phyloP scores from a whole-genome alignment of 2,888 invertebrate genomes.

The Drosophila seclusa region DNA sequence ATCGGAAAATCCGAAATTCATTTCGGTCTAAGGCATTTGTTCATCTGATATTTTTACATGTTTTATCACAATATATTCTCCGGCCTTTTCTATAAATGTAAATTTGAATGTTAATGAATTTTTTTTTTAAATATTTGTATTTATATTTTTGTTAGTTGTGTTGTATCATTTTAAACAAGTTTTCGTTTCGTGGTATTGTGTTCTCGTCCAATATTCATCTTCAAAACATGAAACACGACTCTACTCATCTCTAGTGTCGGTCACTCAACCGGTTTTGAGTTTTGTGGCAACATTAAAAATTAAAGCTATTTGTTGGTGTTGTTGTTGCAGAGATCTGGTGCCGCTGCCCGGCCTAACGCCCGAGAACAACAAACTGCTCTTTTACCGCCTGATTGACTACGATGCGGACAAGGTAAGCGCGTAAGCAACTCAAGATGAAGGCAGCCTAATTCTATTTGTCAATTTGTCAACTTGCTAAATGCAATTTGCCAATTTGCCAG shows the following conservation, averaged over 20 bases:
- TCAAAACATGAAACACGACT: background rate
- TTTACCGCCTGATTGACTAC: conserved; percentile 88
- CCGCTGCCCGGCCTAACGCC: conserved; percentile 89
- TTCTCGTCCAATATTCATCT: background rate
- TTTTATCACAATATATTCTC: background rate
- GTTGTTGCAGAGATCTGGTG: conserved; percentile 87
- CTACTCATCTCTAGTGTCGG: conserved; percentile 9
- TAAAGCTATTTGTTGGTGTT: conserved; percentile 13
- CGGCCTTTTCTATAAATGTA: background rate
- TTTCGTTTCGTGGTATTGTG: background rate
- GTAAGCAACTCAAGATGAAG: background rate
- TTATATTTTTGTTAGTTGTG: background rate
- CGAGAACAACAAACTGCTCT: conserved; percentile 88
- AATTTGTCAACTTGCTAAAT: conserved; percentile 7
- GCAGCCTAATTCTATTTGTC: conserved; percentile 1
- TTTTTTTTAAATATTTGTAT: background rate
- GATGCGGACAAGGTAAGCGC: conserved; percentile 86
- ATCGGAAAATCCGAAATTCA: background rate
- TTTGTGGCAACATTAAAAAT: conserved; percentile 26
- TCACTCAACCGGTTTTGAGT: conserved; percentile 26
- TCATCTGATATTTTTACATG: background rate
- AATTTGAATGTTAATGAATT: background rate
- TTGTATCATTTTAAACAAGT: background rate
- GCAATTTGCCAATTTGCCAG: conserved; percentile 64
- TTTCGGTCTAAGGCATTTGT: background rate